phyloP scores from a whole-genome alignment of 2,113 vertebrate species.

The Ophthalmolycus amberensis region DNA sequence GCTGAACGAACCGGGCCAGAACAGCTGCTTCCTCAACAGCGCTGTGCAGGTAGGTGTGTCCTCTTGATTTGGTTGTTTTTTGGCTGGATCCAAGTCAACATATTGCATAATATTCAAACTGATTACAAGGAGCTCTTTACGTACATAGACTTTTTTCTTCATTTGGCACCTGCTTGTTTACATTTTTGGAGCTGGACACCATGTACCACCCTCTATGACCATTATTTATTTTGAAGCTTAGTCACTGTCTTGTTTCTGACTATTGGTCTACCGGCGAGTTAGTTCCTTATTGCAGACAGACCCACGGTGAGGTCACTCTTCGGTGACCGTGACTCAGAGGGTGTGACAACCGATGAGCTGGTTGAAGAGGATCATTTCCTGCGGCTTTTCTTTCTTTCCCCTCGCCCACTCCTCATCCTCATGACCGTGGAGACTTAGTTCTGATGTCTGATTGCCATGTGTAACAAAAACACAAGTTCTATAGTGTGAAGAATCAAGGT shows the following conservation, averaged over 20 bases:
- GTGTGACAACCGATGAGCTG: conserved; percentile 54
- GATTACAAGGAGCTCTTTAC: neutral
- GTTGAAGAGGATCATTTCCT: conserved; percentile 50
- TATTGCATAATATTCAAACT: neutral
- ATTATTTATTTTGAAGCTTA: conserved; percentile 43
- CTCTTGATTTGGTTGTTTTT: neutral
- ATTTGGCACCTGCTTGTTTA: neutral
- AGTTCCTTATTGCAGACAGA: conserved; percentile 20
- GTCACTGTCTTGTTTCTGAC: conserved; percentile 61
- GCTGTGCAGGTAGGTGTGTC: conserved; percentile 93
- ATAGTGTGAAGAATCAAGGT: neutral
- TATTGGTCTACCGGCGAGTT: conserved; percentile 33
- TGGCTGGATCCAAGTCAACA: neutral
- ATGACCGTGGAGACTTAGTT: conserved; percentile 40
- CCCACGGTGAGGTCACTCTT: conserved; percentile 53
- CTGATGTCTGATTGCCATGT: conserved; percentile 3
- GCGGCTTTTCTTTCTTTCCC: conserved; percentile 41
- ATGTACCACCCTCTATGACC: conserved; percentile 15
- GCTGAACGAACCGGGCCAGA: conserved; percentile 96
- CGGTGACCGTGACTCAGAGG: conserved; percentile 64
- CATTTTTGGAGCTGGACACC: neutral
- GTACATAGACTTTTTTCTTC: neutral
- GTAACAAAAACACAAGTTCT: neutral
- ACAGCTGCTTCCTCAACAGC: conserved; percentile 99
- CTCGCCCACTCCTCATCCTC: conserved; percentile 23